Conservation (phyloP, 2,797 vertebrate species). For the Hapalemur alaotrensis region DNA sequence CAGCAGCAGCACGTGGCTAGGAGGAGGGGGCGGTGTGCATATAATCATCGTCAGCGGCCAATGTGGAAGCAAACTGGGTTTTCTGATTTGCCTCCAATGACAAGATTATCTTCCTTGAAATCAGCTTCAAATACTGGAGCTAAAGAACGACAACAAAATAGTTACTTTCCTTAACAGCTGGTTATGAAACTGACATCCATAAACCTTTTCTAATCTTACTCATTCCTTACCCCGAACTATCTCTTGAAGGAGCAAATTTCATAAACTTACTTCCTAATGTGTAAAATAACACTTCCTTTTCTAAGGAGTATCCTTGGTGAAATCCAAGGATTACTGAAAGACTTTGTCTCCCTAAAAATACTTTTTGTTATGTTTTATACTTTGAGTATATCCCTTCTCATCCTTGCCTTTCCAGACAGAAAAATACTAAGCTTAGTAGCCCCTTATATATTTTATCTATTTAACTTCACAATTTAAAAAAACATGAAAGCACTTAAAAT, state of each 20-base stretch:
- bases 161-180: background rate
- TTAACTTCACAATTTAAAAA: background rate
- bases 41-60: background rate
- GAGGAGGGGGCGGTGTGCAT: too few species aligned
- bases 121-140: background rate
- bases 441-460: background rate
- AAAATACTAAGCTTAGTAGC: background rate
- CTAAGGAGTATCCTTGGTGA: background rate
- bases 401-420: background rate
- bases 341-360: background rate
- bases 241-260: background rate
- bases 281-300: background rate
- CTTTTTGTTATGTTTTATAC: background rate
- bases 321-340: background rate
- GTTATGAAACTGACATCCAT: background rate
- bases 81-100: background rate
- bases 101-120: background rate
- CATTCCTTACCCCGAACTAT: background rate
- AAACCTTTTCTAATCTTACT: background rate
- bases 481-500: background rate
- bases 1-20: background rate
- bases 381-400: background rate
- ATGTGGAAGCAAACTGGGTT: accelerated
- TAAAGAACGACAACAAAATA: background rate
- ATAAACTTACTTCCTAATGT: background rate